Base-by-base conservation (phyloP, 2,797 vertebrate genomes). In the Macroramphosus scolopax region DNA sequence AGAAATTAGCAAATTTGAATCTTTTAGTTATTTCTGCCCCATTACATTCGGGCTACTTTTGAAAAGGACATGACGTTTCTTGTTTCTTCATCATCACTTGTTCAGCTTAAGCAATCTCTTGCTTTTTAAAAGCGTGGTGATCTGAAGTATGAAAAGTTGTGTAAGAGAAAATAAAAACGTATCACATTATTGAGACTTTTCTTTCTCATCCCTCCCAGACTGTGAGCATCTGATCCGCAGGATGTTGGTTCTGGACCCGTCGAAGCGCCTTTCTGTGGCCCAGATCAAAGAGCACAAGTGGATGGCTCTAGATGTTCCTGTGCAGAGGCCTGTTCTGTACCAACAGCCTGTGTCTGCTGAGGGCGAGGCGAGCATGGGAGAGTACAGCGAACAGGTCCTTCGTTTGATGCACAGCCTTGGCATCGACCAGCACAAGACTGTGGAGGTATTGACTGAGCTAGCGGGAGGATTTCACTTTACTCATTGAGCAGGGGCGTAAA, bases 271-370 rank as follows among this genome's bases (percentile, higher is more conserved):
- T 47, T 93, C 91, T 5, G 90, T 99, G 67, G 90, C 91, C 36
- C 97, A 99, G 82, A 99, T 98, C 67, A 98, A 95, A 83, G 95
- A 99, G 73, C 97, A 99, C 81, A 96, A 96, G 64, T 99, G 97
- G 97, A 97, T 99, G 96, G 85, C 92, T 5, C 57, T 93, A 29
- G 95, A 98, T 13, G 91, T 94, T 35, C 96, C 95, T 0, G 87
- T 93, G 0, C 95, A 94, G 79, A 90, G 95, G 57, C 90, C 94
- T 1, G 16, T 93, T 47, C 91, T 97, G 8, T 97, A 98, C 64
- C 90, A 94, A 14, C 90, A 91, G 76, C 85, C 87, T 0, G 36
- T 80, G 49, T 54, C 80, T 9, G 25, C 59, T 8, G 94, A 94
- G 64, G 93, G 92, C 0, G 89, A 92, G 51, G 73, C 75, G 0